Evolutionary conservation across 2,888 invertebrate genomes (phyloP).

Genomic region (Adelognathus sp.): DNA sequence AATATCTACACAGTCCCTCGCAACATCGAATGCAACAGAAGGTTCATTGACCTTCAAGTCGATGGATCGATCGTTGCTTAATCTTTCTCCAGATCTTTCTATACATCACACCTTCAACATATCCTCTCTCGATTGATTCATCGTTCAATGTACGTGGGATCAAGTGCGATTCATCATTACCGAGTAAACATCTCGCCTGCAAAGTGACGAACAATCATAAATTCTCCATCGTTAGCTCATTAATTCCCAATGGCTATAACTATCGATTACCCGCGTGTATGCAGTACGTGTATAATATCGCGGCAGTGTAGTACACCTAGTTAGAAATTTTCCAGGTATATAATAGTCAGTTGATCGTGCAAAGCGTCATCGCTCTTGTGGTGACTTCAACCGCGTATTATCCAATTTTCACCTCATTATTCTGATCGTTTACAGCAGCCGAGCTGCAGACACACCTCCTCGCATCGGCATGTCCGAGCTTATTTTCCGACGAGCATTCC

Average conservation of each 20-base stretch:
- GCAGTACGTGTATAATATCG: no score
- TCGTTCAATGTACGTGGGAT: neutral
- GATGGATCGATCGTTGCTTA: neutral
- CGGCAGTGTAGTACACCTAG: neutral
- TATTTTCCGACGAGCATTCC: constrained; percentile 8
- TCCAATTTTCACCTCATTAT: constrained; percentile 47
- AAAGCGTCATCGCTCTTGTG: constrained; percentile 8
- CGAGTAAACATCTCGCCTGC: neutral
- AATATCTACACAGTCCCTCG: no score
- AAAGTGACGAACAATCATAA: constrained; percentile 4
- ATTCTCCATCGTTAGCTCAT: constrained; percentile 1
- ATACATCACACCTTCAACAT: neutral
- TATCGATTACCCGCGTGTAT: constrained; percentile 29
- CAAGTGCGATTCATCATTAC: neutral
- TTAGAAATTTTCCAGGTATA: constrained; percentile 24
- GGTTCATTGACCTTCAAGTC: neutral
- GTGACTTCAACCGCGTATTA: constrained; percentile 33
- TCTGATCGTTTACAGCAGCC: constrained; percentile 11
- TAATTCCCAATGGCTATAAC: constrained; percentile 16
- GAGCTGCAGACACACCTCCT: constrained; percentile 17
- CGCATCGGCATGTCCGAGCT: neutral
- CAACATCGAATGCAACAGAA: neutral
- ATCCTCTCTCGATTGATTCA: neutral
- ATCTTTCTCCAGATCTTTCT: neutral
- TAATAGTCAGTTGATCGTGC: neutral